phyloP scores from a whole-genome alignment of 2,888 invertebrate genomes.

The Thelaira solivaga region DNA sequence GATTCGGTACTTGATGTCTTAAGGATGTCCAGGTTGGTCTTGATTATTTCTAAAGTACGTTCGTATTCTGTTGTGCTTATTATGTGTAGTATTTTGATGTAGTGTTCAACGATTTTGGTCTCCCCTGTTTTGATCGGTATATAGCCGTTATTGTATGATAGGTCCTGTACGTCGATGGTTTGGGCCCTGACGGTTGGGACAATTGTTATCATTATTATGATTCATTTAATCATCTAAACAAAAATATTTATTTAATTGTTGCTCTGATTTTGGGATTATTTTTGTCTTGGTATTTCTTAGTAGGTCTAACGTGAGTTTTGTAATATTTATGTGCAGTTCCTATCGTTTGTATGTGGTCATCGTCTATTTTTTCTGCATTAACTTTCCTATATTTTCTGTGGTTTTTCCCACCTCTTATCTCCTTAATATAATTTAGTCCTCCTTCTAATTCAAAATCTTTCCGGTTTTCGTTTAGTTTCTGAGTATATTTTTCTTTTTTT shows the following conservation, averaged over 20 bases:
- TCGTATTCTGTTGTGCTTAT: not conserved
- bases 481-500: slow-evolving; percentile 3
- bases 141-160: too few relatives aligned
- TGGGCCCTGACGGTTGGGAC: not conserved
- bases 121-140: too few relatives aligned
- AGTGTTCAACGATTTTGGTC: not conserved
- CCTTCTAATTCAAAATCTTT: slow-evolving; percentile 23
- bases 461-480: not conserved
- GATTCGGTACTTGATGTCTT: not conserved
- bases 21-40: not conserved
- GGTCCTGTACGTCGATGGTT: not conserved
- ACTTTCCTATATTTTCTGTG: slow-evolving; percentile 59
- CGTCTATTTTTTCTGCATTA: not conserved
- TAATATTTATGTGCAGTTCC: not conserved
- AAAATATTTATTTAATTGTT: not conserved
- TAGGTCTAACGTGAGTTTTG: not conserved
- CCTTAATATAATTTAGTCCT: slow-evolving; percentile 33
- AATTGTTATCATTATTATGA: not conserved
- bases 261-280: too few relatives aligned
- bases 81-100: not conserved
- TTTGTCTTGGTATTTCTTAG: not conserved
- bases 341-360: too few relatives aligned
- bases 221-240: not conserved
- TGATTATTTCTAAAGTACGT: not conserved
- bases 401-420: too few relatives aligned